phyloP scores from a whole-genome alignment of 2,888 invertebrate genomes.

The Apoda limacodes region DNA sequence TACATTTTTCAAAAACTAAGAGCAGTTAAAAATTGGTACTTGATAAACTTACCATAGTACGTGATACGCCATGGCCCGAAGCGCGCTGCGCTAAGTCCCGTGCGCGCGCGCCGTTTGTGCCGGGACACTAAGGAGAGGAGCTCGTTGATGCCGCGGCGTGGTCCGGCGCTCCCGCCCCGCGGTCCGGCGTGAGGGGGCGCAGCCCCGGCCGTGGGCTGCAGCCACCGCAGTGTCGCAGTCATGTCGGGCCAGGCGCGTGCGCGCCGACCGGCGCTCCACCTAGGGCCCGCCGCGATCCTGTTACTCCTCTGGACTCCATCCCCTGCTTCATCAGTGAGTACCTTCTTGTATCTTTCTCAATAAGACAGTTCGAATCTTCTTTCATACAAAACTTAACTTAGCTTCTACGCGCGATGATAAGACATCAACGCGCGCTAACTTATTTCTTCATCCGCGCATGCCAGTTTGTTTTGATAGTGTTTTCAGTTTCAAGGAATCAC shows the following conservation, averaged over 20 bases:
- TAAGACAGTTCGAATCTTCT: too few relatives aligned
- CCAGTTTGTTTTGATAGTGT: too few relatives aligned
- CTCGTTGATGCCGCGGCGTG: too few relatives aligned
- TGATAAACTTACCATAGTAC: slow-evolving; percentile 57
- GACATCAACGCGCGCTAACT: slow-evolving; percentile 35
- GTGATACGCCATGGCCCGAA: slow-evolving; percentile 63
- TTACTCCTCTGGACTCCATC: slow-evolving; percentile 35
- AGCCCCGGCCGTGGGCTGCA: slow-evolving; percentile 38
- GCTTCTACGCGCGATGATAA: too few relatives aligned
- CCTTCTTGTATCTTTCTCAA: slow-evolving; percentile 12
- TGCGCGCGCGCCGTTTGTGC: slow-evolving; percentile 66
- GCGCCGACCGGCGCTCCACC: slow-evolving; percentile 46
- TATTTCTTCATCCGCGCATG: too few relatives aligned
- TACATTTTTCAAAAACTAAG: too few relatives aligned
- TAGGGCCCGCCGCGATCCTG: slow-evolving; percentile 45
- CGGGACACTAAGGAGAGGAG: slow-evolving; percentile 66
- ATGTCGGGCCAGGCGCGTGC: slow-evolving; percentile 67
- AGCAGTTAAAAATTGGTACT: too few relatives aligned
- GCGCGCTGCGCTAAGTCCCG: slow-evolving; percentile 64
- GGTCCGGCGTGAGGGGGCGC: slow-evolving; percentile 18
- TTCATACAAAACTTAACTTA: too few relatives aligned
- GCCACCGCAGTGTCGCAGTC: slow-evolving; percentile 50
- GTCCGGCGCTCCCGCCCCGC: slow-evolving; percentile 52
- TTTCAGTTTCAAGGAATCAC: too few relatives aligned
- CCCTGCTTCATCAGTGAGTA: slow-evolving; percentile 51